A percentile compares a stretch with the other conserved stretches of the same genome.
These are phyloP conservation scores for Menidia beryllina DNA, from an alignment of 2,113 vertebrate genomes.

Conservation along the genomic window DNA sequence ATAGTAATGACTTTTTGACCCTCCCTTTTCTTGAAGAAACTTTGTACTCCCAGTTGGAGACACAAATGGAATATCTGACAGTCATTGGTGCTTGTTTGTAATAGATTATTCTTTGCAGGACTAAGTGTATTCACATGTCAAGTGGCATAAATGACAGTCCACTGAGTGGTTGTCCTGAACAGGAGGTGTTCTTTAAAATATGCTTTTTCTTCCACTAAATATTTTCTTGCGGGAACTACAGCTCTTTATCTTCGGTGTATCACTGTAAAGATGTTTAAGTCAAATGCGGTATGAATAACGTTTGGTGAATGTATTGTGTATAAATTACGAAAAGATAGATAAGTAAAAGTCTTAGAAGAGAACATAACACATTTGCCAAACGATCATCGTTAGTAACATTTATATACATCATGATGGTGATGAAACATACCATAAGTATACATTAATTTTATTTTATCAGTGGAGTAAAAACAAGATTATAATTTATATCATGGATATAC, in stretches of 20 bases:
- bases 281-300: too few relatives aligned
- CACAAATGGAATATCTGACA: slow-evolving; percentile 57
- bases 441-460: too few relatives aligned
- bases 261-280: not conserved
- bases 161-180: slow-evolving; percentile 1
- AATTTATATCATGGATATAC: too few relatives aligned
- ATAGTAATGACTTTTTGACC: slow-evolving; percentile 81
- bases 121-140: slow-evolving; percentile 23
- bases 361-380: too few relatives aligned
- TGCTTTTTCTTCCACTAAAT: not conserved
- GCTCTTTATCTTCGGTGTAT: not conserved
- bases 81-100: slow-evolving; percentile 23
- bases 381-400: too few relatives aligned
- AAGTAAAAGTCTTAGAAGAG: too few relatives aligned
- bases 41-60: slow-evolving; percentile 42
- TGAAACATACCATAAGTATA: too few relatives aligned
- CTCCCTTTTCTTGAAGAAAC: slow-evolving; percentile 58
- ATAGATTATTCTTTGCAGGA: slow-evolving; percentile 38
- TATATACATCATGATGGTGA: too few relatives aligned
- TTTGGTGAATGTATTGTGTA: too few relatives aligned
- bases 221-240: not conserved
- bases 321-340: too few relatives aligned
- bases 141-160: slow-evolving; percentile 17
- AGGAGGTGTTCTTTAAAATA: not conserved
- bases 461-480: too few relatives aligned